phyloP scores from a whole-genome alignment of 2,113 vertebrate genomes.

The Antidorcas marsupialis region DNA sequence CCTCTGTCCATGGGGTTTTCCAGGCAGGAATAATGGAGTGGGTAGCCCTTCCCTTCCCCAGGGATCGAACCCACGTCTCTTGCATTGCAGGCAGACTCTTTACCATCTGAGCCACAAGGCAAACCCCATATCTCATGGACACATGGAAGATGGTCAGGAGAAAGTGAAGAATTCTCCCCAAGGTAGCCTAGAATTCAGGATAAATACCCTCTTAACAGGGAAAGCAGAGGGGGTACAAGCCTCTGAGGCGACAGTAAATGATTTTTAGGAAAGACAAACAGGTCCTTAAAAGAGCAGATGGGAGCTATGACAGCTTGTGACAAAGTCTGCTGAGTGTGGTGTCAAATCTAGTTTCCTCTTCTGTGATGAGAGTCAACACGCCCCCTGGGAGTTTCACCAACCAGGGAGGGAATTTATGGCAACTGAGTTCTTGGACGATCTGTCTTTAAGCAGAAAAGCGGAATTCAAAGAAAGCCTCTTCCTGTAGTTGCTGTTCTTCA shows the following conservation, averaged over 20 bases:
- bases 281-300: neutral
- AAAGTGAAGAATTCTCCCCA: neutral
- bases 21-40: neutral
- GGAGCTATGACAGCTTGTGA: neutral
- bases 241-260: neutral
- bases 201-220: neutral
- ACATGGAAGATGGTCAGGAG: neutral
- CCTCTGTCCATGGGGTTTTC: neutral
- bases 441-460: neutral
- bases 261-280: neutral
- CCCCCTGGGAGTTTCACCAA: neutral
- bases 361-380: neutral
- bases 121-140: neutral
- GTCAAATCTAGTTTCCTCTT: neutral
- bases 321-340: neutral
- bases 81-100: neutral
- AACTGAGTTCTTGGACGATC: neutral
- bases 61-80: neutral
- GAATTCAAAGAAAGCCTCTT: neutral
- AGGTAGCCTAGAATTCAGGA: neutral
- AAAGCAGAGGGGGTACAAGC: neutral
- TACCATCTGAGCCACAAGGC: neutral
- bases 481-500: neutral
- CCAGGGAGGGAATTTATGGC: neutral
- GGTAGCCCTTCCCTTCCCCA: neutral